These are phyloP conservation scores for Amphiura filiformis DNA, from an alignment of 35 echinoderm and acorn worm genomes.

Conservation along the genomic window DNA sequence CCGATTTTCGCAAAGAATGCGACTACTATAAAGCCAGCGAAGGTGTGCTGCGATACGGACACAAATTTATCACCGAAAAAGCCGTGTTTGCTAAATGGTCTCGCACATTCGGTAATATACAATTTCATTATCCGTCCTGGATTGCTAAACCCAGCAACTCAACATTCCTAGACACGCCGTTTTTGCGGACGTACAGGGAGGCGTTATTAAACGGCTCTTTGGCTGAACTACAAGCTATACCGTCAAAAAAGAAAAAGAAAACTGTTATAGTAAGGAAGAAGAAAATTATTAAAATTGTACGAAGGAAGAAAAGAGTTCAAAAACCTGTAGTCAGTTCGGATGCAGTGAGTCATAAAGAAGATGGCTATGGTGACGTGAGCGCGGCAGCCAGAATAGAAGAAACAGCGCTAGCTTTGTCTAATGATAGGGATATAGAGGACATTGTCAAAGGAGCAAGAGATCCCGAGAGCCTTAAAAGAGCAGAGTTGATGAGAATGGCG, in stretches of 20 bases:
- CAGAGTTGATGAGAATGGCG: not conserved
- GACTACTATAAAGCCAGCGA: constrained; percentile 15
- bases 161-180: not conserved
- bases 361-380: too few relatives aligned
- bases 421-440: not conserved
- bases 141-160: constrained; percentile 10
- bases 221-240: not conserved
- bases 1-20: constrained; percentile 21
- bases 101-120: not conserved
- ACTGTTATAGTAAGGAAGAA: not conserved
- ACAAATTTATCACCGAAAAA: constrained; percentile 45
- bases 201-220: not conserved
- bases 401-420: not conserved
- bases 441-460: not conserved
- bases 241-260: not conserved
- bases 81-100: constrained; percentile 30
- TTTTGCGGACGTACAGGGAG: not conserved
- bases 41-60: constrained; percentile 1
- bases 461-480: not conserved
- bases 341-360: not conserved
- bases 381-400: not conserved
- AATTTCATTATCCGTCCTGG: constrained; percentile 40
- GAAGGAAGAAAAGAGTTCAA: not conserved
- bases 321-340: not conserved
- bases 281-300: not conserved